These are phyloP conservation scores for Delichon dasypus DNA, from an alignment of 2,797 vertebrate species.

Conservation along the genomic window DNA sequence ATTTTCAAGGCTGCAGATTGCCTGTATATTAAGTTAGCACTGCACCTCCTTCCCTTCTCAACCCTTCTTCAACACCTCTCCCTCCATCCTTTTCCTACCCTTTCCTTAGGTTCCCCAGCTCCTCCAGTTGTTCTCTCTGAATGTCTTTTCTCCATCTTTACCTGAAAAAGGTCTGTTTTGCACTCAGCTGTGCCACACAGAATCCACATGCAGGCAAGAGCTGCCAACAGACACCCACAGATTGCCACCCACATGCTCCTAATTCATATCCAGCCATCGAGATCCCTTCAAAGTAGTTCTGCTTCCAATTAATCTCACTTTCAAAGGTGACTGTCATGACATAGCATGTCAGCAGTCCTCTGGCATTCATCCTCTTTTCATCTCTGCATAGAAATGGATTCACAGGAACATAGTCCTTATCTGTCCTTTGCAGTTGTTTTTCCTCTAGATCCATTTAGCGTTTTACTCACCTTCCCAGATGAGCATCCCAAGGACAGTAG, in stretches of 20 bases:
- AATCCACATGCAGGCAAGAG: not conserved
- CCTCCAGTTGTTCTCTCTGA: not conserved
- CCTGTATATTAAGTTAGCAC: not conserved
- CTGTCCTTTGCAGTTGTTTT: not conserved
- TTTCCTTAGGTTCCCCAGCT: not conserved
- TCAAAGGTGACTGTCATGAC: not conserved
- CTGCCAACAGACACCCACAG: not conserved
- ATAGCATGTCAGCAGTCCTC: not conserved
- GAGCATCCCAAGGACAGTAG: not conserved
- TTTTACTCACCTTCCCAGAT: not conserved
- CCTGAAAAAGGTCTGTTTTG: not conserved
- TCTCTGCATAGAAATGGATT: not conserved
- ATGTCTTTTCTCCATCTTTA: not conserved
- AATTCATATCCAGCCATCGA: not conserved
- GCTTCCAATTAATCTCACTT: not conserved
- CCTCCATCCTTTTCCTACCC: not conserved
- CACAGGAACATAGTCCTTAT: not conserved
- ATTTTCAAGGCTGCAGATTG: not conserved
- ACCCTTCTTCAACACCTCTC: not conserved
- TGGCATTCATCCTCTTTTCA: not conserved
- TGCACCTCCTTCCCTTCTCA: not conserved
- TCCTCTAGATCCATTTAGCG: not conserved
- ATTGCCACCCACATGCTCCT: fast-evolving
- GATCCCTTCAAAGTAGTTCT: not conserved
- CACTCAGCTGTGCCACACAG: not conserved